These are phyloP conservation scores for Nerophis ophidion DNA, from an alignment of 2,113 vertebrate genomes.

Conservation along the genomic window DNA sequence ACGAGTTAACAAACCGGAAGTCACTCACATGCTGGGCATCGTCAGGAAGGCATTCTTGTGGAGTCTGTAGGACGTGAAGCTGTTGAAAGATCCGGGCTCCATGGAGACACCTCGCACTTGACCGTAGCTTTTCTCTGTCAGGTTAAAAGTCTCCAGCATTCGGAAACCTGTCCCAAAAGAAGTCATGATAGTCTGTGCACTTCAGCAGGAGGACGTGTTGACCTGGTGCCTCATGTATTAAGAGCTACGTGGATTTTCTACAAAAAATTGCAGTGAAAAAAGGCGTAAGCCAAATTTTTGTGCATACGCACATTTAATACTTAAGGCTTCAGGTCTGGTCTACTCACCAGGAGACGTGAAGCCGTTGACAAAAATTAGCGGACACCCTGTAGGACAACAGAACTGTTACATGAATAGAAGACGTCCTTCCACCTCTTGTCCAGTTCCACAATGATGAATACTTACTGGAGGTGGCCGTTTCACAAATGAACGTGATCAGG, in stretches of 20 bases:
- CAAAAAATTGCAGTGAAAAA: too few species aligned
- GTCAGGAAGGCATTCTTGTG: conserved; percentile 87
- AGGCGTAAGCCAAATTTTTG: too few species aligned
- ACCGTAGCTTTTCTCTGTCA: conserved; percentile 89
- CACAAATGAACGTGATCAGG: conserved; percentile 94
- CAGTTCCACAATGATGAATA: background rate
- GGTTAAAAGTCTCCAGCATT: conserved; percentile 95
- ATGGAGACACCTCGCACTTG: conserved; percentile 84
- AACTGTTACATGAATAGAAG: background rate
- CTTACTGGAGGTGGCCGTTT: conserved; percentile 94
- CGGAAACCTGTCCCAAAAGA: conserved; percentile 79
- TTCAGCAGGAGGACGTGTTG: background rate
- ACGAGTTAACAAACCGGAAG: too few species aligned
- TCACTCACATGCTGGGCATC: conserved; percentile 84
- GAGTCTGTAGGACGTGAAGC: conserved; percentile 82
- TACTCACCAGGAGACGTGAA: conserved; percentile 91
- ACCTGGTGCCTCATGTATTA: background rate
- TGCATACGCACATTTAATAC: too few species aligned
- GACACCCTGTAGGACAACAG: conserved; percentile 78
- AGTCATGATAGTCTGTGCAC: background rate
- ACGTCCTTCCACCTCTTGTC: background rate
- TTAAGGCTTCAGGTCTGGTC: background rate
- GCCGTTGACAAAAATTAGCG: conserved; percentile 92
- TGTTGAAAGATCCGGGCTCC: conserved; percentile 94
- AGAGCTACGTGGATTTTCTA: too few species aligned